A percentile compares a stretch with the other conserved stretches of the same genome.
phyloP scores from a whole-genome alignment of 1,140 invertebrate genomes.

The Choristoneura fumiferana region DNA sequence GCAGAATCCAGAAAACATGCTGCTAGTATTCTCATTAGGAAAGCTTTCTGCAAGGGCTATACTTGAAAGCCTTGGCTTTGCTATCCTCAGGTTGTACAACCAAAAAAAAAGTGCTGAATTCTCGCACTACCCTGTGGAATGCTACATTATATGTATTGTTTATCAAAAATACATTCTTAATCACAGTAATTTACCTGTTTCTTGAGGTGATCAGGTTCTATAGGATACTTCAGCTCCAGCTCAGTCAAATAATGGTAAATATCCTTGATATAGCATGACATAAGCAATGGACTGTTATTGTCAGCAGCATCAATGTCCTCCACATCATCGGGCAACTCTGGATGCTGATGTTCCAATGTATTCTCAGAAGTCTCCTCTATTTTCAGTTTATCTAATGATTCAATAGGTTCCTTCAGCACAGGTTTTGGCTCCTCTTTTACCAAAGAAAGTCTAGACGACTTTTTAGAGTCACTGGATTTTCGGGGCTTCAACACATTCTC shows the following conservation, averaged over 20 bases:
- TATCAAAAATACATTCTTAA: too few species aligned
- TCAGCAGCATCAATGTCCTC: constrained; percentile 85
- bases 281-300: constrained; percentile 85
- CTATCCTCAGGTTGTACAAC: too few species aligned
- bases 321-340: constrained; percentile 56
- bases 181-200: constrained; percentile 73
- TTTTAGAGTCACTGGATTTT: constrained; percentile 47
- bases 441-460: constrained; percentile 43
- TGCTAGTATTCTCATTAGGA: too few species aligned
- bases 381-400: constrained; percentile 58
- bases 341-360: constrained; percentile 24
- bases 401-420: constrained; percentile 52
- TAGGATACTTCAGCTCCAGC: constrained; percentile 83
- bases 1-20: too few species aligned
- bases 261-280: constrained; percentile 90
- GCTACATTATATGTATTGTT: too few species aligned
- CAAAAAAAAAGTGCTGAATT: too few species aligned
- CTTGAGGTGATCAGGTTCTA: constrained; percentile 82
- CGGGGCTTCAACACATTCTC: constrained; percentile 39
- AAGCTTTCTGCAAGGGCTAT: too few species aligned
- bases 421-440: constrained; percentile 49
- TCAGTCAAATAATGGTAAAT: constrained; percentile 89
- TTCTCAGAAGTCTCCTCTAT: constrained; percentile 36
- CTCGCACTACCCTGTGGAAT: too few species aligned
- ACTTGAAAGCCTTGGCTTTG: too few species aligned